Percentiles rank a stretch among this genome's conserved stretches.
These are phyloP conservation scores for Peromyscus californicus DNA, from an alignment of 2,113 vertebrate genomes.

Conservation along the genomic window DNA sequence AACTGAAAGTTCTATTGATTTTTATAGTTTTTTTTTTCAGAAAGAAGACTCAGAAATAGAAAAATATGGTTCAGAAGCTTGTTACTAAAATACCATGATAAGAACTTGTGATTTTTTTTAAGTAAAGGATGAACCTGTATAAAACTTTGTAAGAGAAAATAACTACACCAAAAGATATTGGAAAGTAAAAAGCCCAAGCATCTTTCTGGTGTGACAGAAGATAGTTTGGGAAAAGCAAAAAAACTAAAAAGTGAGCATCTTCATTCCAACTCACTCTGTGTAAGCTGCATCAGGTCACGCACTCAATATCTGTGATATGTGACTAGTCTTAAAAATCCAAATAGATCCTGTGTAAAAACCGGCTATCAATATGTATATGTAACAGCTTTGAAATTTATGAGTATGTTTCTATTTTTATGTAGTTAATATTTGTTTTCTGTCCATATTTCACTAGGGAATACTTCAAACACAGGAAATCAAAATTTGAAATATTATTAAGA, in stretches of 20 bases:
- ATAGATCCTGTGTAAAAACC: neutral
- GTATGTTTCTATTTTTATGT: neutral
- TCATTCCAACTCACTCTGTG: neutral
- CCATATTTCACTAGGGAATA: neutral
- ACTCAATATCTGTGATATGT: neutral
- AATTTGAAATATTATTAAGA: slow-evolving; percentile 16
- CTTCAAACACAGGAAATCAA: slow-evolving; percentile 46
- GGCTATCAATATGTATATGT: neutral
- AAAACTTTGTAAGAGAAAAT: neutral
- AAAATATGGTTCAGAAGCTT: neutral
- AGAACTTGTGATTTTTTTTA: slow-evolving; percentile 7
- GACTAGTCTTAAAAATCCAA: neutral
- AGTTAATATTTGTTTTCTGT: slow-evolving; percentile 30
- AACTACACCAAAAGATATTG: neutral
- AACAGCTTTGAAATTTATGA: neutral
- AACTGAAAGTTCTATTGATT: neutral
- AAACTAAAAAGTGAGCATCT: neutral
- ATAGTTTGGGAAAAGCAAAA: neutral
- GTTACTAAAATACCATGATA: slow-evolving; percentile 6
- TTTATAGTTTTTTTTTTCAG: slow-evolving; percentile 14
- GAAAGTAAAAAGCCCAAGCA: neutral
- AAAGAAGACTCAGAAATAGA: slow-evolving; percentile 16
- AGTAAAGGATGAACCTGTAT: neutral
- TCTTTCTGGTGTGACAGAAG: neutral
- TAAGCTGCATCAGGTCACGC: neutral